Evolutionary conservation across 2,113 vertebrate genomes (phyloP).

Genomic region (Felis catus): DNA sequence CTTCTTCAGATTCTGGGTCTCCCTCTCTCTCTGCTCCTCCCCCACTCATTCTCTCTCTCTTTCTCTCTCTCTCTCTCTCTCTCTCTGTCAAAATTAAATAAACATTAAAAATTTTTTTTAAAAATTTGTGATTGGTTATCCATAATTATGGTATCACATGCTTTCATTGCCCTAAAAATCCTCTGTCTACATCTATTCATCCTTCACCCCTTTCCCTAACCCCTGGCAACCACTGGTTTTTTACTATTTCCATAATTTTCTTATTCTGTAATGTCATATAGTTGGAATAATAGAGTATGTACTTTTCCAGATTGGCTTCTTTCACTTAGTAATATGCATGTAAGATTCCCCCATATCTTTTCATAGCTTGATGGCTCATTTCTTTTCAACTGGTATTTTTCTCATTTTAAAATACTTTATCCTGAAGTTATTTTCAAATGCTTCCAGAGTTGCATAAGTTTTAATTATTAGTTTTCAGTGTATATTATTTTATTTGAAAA

Average conservation of each 20-base stretch:
- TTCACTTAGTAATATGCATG: not conserved
- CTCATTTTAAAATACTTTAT: not conserved
- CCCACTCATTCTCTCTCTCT: too few relatives aligned
- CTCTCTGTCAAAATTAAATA: too few relatives aligned
- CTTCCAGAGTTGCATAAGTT: not conserved
- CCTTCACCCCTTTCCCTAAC: not conserved
- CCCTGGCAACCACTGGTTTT: not conserved
- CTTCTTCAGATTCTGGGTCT: too few relatives aligned
- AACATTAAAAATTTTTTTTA: fast-evolving
- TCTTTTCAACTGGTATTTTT: not conserved
- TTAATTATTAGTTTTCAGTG: not conserved
- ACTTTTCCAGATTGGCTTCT: not conserved
- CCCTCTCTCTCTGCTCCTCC: too few relatives aligned
- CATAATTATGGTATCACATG: not conserved
- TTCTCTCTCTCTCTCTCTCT: too few relatives aligned
- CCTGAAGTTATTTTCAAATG: not conserved
- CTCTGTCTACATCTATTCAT: not conserved
- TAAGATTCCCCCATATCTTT: not conserved
- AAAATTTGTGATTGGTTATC: too few relatives aligned
- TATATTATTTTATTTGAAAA: not conserved
- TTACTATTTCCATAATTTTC: not conserved
- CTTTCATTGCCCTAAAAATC: not conserved
- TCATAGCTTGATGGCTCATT: not conserved
- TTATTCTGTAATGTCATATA: not conserved
- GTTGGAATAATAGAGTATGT: not conserved